Evolutionary conservation across 1,140 invertebrate genomes (phyloP).

Genomic region (Metaphire vulgaris): DNA sequence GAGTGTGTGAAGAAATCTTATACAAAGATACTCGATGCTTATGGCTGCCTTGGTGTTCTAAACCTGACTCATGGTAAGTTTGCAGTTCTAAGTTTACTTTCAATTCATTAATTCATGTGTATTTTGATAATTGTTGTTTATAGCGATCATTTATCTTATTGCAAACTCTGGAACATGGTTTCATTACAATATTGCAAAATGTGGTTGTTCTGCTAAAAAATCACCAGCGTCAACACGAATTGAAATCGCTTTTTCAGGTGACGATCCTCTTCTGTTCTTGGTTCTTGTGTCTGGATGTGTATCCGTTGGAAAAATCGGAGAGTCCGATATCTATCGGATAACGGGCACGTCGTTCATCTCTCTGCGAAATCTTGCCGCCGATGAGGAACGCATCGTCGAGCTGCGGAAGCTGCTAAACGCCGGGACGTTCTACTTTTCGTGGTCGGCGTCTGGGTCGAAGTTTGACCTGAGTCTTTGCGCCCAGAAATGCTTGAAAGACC

Average conservation of each 20-base stretch:
- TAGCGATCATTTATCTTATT: background rate
- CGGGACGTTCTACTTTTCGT: slow-evolving; percentile 93
- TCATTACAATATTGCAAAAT: slow-evolving; percentile 17
- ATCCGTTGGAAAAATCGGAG: slow-evolving; percentile 85
- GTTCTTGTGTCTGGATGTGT: slow-evolving; percentile 89
- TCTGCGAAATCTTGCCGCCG: slow-evolving; percentile 61
- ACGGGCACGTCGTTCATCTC: slow-evolving; percentile 84
- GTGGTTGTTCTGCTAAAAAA: too few species aligned
- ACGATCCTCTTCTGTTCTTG: slow-evolving; percentile 73
- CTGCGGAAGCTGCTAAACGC: slow-evolving; percentile 85
- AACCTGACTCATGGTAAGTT: slow-evolving; percentile 68
- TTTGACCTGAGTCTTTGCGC: slow-evolving; percentile 88
- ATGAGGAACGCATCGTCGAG: slow-evolving; percentile 73
- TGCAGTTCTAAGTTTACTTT: slow-evolving; percentile 15
- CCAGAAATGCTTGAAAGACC: slow-evolving; percentile 72
- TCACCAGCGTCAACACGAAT: too few species aligned
- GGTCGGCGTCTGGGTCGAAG: slow-evolving; percentile 56
- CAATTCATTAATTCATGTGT: slow-evolving; percentile 22
- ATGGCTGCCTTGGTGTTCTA: slow-evolving; percentile 83
- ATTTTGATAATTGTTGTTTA: slow-evolving; percentile 2
- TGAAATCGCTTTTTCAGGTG: too few species aligned
- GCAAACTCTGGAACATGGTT: background rate
- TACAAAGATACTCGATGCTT: slow-evolving; percentile 79
- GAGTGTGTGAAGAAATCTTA: slow-evolving; percentile 81
- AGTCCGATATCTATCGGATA: slow-evolving; percentile 87